phyloP scores from a whole-genome alignment of 1,140 invertebrate species.

The Orussus abietinus region DNA sequence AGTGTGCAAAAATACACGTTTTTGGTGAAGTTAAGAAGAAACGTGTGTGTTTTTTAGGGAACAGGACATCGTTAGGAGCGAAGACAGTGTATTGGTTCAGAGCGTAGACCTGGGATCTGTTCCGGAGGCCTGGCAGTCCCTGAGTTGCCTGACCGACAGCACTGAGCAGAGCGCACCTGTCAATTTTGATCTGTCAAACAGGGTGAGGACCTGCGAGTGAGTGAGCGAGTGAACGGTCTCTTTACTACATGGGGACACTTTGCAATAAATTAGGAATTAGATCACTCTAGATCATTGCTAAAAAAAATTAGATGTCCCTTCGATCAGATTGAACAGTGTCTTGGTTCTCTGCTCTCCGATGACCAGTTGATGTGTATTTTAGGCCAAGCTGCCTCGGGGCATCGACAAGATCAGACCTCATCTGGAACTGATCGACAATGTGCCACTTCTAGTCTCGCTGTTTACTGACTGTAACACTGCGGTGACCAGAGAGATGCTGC shows the following conservation, averaged over 20 bases:
- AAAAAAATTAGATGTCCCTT: too few species aligned
- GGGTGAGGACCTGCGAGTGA: too few species aligned
- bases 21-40: too few species aligned
- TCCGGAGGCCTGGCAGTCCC: constrained; percentile 70
- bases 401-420: constrained; percentile 97
- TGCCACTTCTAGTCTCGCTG: constrained; percentile 90
- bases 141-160: constrained; percentile 80
- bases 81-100: constrained; percentile 54
- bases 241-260: too few species aligned
- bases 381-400: constrained; percentile 91
- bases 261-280: too few species aligned
- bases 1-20: too few species aligned
- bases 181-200: constrained; percentile 88
- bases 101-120: constrained; percentile 49
- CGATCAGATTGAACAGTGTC: too few species aligned
- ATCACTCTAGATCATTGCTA: too few species aligned
- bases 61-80: constrained; percentile 45
- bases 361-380: constrained; percentile 28
- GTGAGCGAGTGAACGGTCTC: too few species aligned
- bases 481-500: constrained; percentile 85
- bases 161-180: constrained; percentile 85
- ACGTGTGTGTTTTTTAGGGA: constrained; percentile 28
- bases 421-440: constrained; percentile 93
- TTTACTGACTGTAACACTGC: constrained; percentile 94
- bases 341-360: too few species aligned